Percentiles rank a stretch among this genome's conserved stretches.
phyloP scores from a whole-genome alignment of 2,797 vertebrate species.

The Scarus forsteni region DNA sequence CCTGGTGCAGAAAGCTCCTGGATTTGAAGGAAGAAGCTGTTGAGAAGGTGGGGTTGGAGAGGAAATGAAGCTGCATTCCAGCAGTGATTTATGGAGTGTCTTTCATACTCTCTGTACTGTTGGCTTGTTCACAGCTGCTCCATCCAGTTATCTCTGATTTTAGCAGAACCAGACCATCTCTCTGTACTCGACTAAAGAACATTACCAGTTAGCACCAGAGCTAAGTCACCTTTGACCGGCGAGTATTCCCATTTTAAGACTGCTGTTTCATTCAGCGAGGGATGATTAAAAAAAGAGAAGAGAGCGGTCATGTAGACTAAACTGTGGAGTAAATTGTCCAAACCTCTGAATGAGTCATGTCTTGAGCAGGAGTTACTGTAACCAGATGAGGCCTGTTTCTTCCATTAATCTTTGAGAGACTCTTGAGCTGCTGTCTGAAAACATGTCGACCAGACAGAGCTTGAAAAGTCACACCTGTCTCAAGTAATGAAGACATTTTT shows the following conservation, averaged over 20 bases:
- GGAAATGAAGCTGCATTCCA: constrained; percentile 79
- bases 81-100: constrained; percentile 75
- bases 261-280: constrained; percentile 36
- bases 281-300: constrained; percentile 24
- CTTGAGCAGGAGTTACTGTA: constrained; percentile 24
- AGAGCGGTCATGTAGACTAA: constrained; percentile 12
- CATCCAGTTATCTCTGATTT: constrained; percentile 35
- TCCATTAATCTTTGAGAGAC: constrained; percentile 46
- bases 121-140: constrained; percentile 59
- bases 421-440: constrained; percentile 38
- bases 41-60: constrained; percentile 65
- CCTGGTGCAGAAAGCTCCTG: constrained; percentile 44
- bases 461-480: constrained; percentile 53
- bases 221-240: background rate
- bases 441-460: constrained; percentile 28
- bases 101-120: constrained; percentile 53
- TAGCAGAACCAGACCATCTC: constrained; percentile 12
- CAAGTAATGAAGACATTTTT: constrained; percentile 29
- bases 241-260: constrained; percentile 8
- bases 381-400: constrained; percentile 42
- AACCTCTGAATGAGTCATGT: constrained; percentile 42
- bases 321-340: constrained; percentile 22
- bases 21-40: constrained; percentile 59
- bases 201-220: constrained; percentile 8
- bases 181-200: constrained; percentile 8